phyloP scores from a whole-genome alignment of 2,888 invertebrate species.

The Nasonovia ribisnigri region DNA sequence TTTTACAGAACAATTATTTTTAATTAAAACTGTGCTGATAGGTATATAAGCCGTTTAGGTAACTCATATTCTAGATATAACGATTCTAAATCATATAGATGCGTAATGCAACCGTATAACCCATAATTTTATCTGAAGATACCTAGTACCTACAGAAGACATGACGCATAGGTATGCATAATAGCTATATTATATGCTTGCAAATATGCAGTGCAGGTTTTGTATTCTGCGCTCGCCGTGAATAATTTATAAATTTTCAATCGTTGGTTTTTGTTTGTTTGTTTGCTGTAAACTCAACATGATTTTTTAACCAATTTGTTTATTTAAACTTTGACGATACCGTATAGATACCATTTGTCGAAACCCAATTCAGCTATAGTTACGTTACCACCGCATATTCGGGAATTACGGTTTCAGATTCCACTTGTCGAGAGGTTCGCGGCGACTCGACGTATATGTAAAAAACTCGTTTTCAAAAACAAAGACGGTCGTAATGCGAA shows the following conservation, averaged over 20 bases:
- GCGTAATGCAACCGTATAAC: background rate
- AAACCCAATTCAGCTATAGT: background rate
- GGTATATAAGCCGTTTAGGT: background rate
- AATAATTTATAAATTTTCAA: background rate
- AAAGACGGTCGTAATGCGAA: background rate
- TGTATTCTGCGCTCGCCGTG: background rate
- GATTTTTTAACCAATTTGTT: background rate
- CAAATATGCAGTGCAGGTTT: background rate
- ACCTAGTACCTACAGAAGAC: background rate
- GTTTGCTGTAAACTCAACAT: background rate
- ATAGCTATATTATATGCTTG: background rate
- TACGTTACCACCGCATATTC: background rate
- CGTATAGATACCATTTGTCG: background rate
- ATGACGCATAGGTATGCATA: background rate
- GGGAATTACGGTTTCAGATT: background rate
- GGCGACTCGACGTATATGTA: background rate
- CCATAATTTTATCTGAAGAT: background rate
- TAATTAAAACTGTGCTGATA: background rate
- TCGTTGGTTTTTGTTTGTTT: background rate
- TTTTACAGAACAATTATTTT: background rate
- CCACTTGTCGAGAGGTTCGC: background rate
- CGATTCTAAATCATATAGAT: no score
- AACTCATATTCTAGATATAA: background rate
- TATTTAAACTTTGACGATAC: background rate
- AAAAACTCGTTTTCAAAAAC: conserved; percentile 7